Base-by-base conservation (phyloP, 2,113 vertebrate genomes). In the Centropus unirufus region DNA sequence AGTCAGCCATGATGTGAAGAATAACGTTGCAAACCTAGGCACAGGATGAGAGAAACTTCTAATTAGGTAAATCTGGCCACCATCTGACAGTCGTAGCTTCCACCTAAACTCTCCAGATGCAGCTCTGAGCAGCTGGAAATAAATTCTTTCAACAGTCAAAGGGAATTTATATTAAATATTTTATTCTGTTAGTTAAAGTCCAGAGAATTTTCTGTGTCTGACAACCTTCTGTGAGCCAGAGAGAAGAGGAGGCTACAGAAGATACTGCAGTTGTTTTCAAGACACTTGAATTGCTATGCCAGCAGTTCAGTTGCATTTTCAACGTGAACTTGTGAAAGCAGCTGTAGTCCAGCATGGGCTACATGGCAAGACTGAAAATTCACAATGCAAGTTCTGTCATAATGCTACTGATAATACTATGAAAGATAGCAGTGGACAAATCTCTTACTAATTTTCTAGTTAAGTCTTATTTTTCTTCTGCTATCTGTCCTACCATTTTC, bases 71-170 rank as follows among this genome's bases (percentile, higher is more conserved):
- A 39, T 88, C 95, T 97, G 96, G 87, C 24, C 75, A 72, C 93
- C 94, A 96, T 96, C 95, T 97, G 96, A 93, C 85, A 86, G 34
- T n/a, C n/a, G 3, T 70, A 93, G 92, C 36, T 76, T 86, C 79
- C 90, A 95, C 92, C 94, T 96, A 93, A 80, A 88, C 68, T 93
- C 90, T 96, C 87, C 96, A 95, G 90, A 97, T 93, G 87, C 92
- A 83, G 63, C 59, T 83, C 87, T 70, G 85, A 91, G 88, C 88
- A 94, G 82, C 92, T 93, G 95, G 90, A 95, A 97, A 97, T 96
- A 95, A 90, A 95, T 67, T 70, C 79, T 95, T 95, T 95, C 93
- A 96, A 75, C 79, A 96, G 93, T 91, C 94, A 95, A 46, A 90
- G 63, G 76, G 92, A 97, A 93, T 96, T 95, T 95, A 95, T 94